Evolutionary conservation across 2,888 invertebrate species (phyloP).

Genomic region (Heliconius ethilla): DNA sequence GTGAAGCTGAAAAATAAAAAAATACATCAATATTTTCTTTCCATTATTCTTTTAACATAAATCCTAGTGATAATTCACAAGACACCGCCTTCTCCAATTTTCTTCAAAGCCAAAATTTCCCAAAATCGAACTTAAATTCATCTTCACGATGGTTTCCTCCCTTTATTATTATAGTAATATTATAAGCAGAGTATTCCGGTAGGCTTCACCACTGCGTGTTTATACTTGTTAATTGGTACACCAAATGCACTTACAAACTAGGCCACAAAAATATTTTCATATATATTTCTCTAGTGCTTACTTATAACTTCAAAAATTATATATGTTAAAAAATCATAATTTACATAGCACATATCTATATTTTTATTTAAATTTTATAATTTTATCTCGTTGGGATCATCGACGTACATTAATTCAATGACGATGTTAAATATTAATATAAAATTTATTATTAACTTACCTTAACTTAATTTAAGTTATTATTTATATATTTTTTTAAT

Average conservation of each 20-base stretch:
- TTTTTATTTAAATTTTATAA: background rate
- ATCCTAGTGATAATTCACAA: no score
- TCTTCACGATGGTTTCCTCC: background rate
- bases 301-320: conserved; percentile 7
- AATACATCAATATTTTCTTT: no score
- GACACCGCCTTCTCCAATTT: background rate
- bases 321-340: background rate
- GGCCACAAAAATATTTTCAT: conserved; percentile 27
- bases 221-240: conserved; percentile 27
- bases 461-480: no score
- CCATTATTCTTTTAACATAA: no score
- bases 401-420: no score
- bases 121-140: background rate
- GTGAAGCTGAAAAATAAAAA: background rate
- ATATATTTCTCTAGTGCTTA: conserved; percentile 22
- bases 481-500: no score
- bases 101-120: background rate
- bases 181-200: conserved; percentile 8
- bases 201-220: conserved; percentile 16
- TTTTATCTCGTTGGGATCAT: no score
- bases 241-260: conserved; percentile 28
- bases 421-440: no score
- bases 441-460: no score
- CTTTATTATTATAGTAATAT: background rate
- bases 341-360: conserved; percentile 12